Percentiles rank a stretch among this genome's conserved stretches.
These are phyloP conservation scores for Corythornis madagascariensis DNA, from an alignment of 2,113 vertebrate species.

Conservation along the genomic window DNA sequence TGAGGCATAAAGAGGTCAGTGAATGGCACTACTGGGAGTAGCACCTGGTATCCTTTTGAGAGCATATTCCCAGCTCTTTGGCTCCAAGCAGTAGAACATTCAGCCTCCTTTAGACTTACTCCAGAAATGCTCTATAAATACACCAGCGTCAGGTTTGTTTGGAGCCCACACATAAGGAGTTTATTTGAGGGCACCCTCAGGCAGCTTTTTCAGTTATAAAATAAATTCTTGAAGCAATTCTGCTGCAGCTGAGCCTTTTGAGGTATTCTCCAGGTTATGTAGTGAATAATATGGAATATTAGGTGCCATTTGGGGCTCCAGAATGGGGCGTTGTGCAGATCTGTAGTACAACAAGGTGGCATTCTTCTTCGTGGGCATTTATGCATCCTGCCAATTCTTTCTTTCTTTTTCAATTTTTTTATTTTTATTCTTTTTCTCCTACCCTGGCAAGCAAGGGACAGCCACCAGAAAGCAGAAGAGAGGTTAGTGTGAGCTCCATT, in stretches of 20 bases:
- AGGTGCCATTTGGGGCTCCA: background rate
- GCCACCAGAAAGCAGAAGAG: background rate
- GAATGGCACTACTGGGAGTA: conserved; percentile 23
- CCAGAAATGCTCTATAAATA: conserved; percentile 61
- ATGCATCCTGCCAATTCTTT: background rate
- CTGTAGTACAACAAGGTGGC: background rate
- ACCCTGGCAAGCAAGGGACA: background rate
- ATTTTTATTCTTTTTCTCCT: background rate
- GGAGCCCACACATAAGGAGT: conserved; percentile 28
- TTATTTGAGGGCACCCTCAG: conserved; percentile 55
- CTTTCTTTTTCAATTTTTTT: background rate
- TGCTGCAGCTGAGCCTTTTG: background rate
- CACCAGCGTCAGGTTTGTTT: background rate
- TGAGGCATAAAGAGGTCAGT: conserved; percentile 24
- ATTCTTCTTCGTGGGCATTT: background rate
- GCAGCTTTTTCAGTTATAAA: conserved; percentile 49
- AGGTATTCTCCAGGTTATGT: background rate
- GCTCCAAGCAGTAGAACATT: background rate
- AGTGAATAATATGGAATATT: background rate
- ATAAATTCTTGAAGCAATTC: conserved; percentile 11
- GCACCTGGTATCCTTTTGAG: conserved; percentile 20
- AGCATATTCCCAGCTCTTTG: conserved; percentile 17
- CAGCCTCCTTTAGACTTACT: conserved; percentile 27
- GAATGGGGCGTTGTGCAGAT: background rate
- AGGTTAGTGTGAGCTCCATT: background rate